A percentile compares a stretch with the other conserved stretches of the same genome.
These are phyloP conservation scores for Lasioglossum morio DNA, from an alignment of 2,888 invertebrate genomes.

Conservation along the genomic window DNA sequence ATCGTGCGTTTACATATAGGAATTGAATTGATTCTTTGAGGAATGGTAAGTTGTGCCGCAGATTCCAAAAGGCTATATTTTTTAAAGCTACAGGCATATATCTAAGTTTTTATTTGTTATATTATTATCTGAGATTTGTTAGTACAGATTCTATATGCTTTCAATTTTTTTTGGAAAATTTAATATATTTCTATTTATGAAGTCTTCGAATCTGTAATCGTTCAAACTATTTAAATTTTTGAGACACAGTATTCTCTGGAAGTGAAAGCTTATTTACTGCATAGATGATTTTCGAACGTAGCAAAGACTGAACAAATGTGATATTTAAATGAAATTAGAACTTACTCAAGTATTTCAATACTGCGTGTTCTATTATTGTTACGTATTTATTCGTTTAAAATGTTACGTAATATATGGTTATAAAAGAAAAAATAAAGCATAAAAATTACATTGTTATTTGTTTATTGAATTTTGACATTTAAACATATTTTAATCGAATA, in stretches of 20 bases:
- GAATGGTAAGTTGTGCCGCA: constrained; percentile 7
- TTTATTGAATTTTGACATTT: constrained; percentile 24
- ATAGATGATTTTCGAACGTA: constrained; percentile 38
- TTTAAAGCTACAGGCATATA: not conserved
- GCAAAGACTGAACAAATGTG: constrained; percentile 68
- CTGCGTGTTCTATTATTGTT: constrained; percentile 24
- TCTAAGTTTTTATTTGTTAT: constrained; percentile 30
- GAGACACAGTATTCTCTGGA: constrained; percentile 32
- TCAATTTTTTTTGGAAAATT: constrained; percentile 32
- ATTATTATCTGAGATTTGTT: constrained; percentile 22
- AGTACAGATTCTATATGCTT: constrained; percentile 23
- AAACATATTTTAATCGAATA: constrained; percentile 37
- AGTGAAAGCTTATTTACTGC: constrained; percentile 29
- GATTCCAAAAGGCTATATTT: constrained; percentile 23
- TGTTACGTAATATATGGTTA: constrained; percentile 17
- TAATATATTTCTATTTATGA: constrained; percentile 34
- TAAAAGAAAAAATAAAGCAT: not conserved
- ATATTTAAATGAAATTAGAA: constrained; percentile 52
- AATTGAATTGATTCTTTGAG: constrained; percentile 37
- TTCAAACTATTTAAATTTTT: constrained; percentile 18
- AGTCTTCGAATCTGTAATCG: constrained; percentile 1
- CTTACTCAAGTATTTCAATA: constrained; percentile 38
- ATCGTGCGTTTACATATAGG: constrained; percentile 27
- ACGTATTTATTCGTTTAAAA: constrained; percentile 29
- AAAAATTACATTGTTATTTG: constrained; percentile 26